Percentiles rank a stretch among this genome's conserved stretches.
phyloP scores from a whole-genome alignment of 1,140 invertebrate species.

The Portunus trituberculatus region DNA sequence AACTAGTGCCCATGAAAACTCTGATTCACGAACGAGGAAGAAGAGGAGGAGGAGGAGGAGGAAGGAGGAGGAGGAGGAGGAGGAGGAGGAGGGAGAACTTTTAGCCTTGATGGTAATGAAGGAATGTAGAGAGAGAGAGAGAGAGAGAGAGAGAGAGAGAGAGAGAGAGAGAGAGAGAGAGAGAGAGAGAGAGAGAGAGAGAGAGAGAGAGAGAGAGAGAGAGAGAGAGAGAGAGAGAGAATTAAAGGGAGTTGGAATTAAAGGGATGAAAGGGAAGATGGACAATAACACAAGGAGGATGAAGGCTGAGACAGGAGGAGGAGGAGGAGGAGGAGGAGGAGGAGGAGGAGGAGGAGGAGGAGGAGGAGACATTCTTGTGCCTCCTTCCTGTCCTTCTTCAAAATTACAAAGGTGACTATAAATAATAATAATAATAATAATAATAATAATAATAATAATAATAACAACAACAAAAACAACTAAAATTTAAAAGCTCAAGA shows the following conservation, averaged over 20 bases:
- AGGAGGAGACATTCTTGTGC: background rate
- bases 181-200: slow-evolving; percentile 59
- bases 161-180: slow-evolving; percentile 47
- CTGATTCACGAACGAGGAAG: background rate
- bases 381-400: too few relatives aligned
- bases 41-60: background rate
- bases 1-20: background rate
- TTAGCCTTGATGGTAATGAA: background rate
- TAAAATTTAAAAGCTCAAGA: background rate
- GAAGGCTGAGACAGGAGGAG: background rate
- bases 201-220: slow-evolving; percentile 48
- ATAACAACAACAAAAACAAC: background rate
- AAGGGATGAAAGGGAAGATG: slow-evolving; percentile 43
- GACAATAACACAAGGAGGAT: background rate
- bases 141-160: slow-evolving; percentile 45
- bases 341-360: background rate
- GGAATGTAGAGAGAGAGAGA: slow-evolving; percentile 36
- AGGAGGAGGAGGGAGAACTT: background rate
- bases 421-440: slow-evolving; percentile 47
- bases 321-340: background rate
- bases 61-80: slow-evolving; percentile 1
- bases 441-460: slow-evolving; percentile 7
- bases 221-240: background rate
- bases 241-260: background rate
- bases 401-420: too few relatives aligned